Conservation (phyloP, 2,113 vertebrate species). For the Hemiscyllium ocellatum region DNA sequence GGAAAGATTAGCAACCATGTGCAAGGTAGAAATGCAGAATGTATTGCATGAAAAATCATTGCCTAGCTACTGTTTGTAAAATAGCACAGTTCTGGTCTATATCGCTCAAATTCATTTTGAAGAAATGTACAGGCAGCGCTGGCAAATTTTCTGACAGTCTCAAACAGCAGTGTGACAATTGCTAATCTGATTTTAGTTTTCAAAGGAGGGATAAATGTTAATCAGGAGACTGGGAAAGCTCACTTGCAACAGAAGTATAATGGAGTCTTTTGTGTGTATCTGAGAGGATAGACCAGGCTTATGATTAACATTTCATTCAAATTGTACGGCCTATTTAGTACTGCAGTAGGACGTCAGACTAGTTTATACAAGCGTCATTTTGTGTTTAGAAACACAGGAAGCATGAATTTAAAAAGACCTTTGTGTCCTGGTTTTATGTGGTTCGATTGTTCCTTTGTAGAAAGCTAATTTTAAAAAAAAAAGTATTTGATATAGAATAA, state of each 20-base stretch:
- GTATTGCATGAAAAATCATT: neutral
- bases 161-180: neutral
- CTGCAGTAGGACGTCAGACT: neutral
- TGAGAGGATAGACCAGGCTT: neutral
- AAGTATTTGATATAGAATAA: neutral
- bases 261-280: neutral
- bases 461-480: neutral
- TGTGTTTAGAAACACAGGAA: neutral
- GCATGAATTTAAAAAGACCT: neutral
- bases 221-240: neutral
- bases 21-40: neutral
- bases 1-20: neutral
- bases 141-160: neutral
- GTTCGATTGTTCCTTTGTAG: neutral
- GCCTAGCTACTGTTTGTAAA: neutral
- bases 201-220: neutral
- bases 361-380: neutral
- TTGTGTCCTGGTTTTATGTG: neutral
- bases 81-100: neutral
- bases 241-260: neutral
- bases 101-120: neutral
- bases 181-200: neutral
- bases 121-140: neutral
- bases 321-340: neutral
- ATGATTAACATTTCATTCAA: neutral